Conservation (phyloP, 1,140 invertebrate species). For the Frieseomelitta varia region DNA sequence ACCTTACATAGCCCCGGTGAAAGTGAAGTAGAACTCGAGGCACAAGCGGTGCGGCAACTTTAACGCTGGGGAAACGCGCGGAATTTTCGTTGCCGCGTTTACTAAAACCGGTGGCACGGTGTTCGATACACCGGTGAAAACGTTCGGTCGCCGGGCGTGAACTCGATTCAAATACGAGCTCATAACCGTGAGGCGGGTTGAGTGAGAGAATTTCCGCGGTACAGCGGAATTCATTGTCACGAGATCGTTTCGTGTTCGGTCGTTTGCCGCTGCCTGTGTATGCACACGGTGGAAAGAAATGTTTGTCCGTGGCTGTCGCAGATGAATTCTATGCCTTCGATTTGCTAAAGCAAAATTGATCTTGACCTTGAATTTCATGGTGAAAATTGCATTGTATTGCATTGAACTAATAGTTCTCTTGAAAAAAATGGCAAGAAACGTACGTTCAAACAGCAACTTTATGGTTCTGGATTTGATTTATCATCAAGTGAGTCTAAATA, state of each 20-base stretch:
- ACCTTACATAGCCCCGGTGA: neutral
- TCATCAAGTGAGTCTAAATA: no score
- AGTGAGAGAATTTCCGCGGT: neutral
- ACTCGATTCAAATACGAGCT: neutral
- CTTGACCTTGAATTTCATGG: no score
- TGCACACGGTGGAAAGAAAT: no score
- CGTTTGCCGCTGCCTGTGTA: neutral
- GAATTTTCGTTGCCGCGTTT: constrained; percentile 3
- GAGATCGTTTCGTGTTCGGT: neutral
- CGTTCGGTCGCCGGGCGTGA: neutral
- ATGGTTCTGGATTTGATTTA: no score
- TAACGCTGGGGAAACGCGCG: neutral
- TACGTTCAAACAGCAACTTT: no score
- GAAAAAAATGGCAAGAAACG: no score
- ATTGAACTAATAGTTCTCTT: no score
- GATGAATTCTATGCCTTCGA: no score
- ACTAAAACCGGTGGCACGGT: neutral
- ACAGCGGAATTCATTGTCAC: constrained; percentile 2
- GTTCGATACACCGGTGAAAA: neutral
- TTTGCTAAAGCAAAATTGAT: no score
- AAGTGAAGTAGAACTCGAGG: neutral
- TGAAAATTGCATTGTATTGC: no score
- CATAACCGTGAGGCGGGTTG: neutral
- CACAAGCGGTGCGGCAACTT: neutral
- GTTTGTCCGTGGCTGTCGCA: no score